These are phyloP conservation scores for Cloeon dipterum DNA, from an alignment of 2,888 invertebrate genomes.

Conservation along the genomic window DNA sequence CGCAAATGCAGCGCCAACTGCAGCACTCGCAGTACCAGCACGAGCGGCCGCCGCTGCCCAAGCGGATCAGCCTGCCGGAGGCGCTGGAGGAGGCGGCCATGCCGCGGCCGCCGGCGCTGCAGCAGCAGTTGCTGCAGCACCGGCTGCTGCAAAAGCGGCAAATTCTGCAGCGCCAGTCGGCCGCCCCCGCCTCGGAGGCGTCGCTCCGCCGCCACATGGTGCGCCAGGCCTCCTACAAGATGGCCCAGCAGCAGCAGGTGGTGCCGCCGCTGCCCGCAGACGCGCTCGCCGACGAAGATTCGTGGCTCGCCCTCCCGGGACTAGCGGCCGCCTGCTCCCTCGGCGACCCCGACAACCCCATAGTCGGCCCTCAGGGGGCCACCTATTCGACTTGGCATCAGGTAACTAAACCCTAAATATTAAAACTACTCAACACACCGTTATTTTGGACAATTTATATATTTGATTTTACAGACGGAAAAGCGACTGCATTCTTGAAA, in stretches of 20 bases:
- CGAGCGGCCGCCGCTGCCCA: slow-evolving; percentile 19
- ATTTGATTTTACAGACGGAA: no score
- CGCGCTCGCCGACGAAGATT: slow-evolving; percentile 15
- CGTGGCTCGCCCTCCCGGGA: slow-evolving; percentile 38
- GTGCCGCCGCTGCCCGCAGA: slow-evolving; percentile 47
- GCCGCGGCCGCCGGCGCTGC: slow-evolving; percentile 39
- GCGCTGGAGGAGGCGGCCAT: slow-evolving; percentile 19
- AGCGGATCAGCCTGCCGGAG: slow-evolving; percentile 42
- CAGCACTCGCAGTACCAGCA: slow-evolving; percentile 41
- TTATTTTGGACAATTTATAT: no score
- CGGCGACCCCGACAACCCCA: slow-evolving; percentile 17
- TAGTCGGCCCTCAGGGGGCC: slow-evolving; percentile 13
- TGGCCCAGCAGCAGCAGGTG: slow-evolving; percentile 65
- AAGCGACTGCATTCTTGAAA: no score
- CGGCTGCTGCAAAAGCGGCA: slow-evolving; percentile 63
- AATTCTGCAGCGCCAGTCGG: slow-evolving; percentile 54
- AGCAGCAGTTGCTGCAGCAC: slow-evolving; percentile 62
- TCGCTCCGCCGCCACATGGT: slow-evolving; percentile 42
- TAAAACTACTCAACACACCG: no score
- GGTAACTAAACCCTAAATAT: no score
- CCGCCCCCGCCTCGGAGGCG: slow-evolving; percentile 17
- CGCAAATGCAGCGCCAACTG: slow-evolving; percentile 44
- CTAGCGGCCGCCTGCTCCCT: slow-evolving; percentile 41
- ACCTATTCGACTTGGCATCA: slow-evolving; percentile 23
- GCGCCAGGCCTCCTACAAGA: slow-evolving; percentile 68